phyloP scores from a whole-genome alignment of 2,888 invertebrate genomes.

The Andrena haemorrhoa region DNA sequence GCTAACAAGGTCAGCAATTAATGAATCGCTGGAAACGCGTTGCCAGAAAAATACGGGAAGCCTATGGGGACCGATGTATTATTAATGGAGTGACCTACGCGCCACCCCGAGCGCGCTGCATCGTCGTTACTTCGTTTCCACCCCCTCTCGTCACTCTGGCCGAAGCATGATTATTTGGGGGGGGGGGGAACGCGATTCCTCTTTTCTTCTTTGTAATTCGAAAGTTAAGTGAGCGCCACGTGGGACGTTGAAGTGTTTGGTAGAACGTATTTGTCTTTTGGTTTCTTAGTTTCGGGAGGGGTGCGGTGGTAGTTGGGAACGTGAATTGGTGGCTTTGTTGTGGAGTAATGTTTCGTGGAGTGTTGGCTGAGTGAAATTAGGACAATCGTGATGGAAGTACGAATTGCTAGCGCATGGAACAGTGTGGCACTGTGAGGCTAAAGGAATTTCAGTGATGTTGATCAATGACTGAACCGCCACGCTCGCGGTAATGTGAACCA shows the following conservation, averaged over 20 bases:
- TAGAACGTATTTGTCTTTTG: neutral
- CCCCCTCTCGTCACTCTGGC: neutral
- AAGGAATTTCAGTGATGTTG: neutral
- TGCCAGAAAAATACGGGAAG: constrained; percentile 71
- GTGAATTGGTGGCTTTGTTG: neutral
- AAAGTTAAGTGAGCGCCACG: neutral
- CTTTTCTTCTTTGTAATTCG: neutral
- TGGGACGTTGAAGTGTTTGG: neutral
- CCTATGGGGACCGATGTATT: constrained; percentile 68
- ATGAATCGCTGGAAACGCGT: constrained; percentile 75
- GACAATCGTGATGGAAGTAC: too few species aligned
- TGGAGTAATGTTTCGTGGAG: neutral
- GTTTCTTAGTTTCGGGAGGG: neutral
- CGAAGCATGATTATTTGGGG: neutral
- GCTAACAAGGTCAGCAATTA: constrained; percentile 81
- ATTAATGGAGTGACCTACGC: constrained; percentile 56
- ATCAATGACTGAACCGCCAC: constrained; percentile 2
- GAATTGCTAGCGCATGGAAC: neutral
- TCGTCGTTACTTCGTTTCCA: neutral
- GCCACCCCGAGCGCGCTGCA: constrained; percentile 24
- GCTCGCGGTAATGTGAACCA: neutral
- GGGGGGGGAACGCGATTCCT: neutral
- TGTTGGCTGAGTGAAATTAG: neutral
- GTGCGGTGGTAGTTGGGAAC: neutral
- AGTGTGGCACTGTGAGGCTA: neutral